phyloP scores from a whole-genome alignment of 2,113 vertebrate genomes.

The Callionymus lyra region DNA sequence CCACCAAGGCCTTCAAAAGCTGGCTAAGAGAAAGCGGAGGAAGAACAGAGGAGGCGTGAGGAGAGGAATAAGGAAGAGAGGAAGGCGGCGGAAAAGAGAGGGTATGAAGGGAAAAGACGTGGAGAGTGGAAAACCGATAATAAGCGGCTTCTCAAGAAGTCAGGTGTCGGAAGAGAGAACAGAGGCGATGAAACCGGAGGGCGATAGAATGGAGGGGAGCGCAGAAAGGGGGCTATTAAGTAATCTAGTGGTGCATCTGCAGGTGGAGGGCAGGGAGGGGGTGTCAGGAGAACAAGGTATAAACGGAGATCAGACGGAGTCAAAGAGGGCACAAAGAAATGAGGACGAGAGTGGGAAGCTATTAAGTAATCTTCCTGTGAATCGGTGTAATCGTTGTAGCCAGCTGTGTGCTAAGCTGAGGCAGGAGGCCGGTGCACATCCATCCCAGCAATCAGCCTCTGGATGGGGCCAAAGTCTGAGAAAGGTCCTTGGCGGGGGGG shows the following conservation, averaged over 20 bases:
- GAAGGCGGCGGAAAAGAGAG: slow-evolving; percentile 32
- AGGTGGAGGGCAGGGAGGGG: slow-evolving; percentile 26
- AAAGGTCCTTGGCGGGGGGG: slow-evolving; percentile 45
- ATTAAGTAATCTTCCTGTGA: slow-evolving; percentile 58
- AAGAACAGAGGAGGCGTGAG: slow-evolving; percentile 33
- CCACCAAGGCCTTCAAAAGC: slow-evolving; percentile 25
- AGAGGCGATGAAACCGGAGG: slow-evolving; percentile 28
- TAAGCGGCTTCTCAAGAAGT: slow-evolving; percentile 18
- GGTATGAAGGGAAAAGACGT: slow-evolving; percentile 17
- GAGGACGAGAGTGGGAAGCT: slow-evolving; percentile 43
- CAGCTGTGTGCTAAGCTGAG: slow-evolving; percentile 57
- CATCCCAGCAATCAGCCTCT: slow-evolving; percentile 54
- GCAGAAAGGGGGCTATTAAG: slow-evolving; percentile 38
- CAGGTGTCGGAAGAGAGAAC: slow-evolving; percentile 26
- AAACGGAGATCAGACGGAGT: slow-evolving; percentile 38
- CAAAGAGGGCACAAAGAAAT: no score
- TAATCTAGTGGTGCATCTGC: slow-evolving; percentile 32
- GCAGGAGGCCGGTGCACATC: slow-evolving; percentile 42
- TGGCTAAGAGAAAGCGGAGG: slow-evolving; percentile 20
- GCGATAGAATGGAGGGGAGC: slow-evolving; percentile 22
- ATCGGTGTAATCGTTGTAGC: slow-evolving; percentile 54
- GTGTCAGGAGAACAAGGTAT: slow-evolving; percentile 20
- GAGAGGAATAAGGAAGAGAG: slow-evolving; percentile 35
- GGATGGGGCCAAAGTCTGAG: slow-evolving; percentile 44
- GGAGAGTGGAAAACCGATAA: slow-evolving; percentile 16